Conservation (phyloP, 2,888 invertebrate species). For the Perizoma flavofasciatum region DNA sequence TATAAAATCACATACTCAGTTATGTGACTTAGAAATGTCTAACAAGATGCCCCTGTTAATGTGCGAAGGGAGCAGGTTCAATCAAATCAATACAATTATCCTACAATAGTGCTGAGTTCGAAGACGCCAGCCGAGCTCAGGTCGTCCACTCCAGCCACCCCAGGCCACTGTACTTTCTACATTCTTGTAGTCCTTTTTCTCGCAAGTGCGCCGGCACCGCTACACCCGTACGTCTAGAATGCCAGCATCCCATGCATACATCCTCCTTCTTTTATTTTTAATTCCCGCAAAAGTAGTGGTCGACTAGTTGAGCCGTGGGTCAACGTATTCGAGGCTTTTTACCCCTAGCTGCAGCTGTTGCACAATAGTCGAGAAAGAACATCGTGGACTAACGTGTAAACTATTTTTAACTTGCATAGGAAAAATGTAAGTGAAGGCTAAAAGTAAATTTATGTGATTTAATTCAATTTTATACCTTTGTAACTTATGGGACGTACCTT, state of each 20-base stretch:
- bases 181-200: conserved; percentile 61
- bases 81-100: conserved; percentile 31
- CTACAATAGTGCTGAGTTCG: conserved; percentile 38
- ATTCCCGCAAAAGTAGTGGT: conserved; percentile 72
- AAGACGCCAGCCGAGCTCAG: conserved; percentile 50
- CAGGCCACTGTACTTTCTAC: conserved; percentile 70
- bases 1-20: too few species aligned
- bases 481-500: too few species aligned
- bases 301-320: conserved; percentile 68
- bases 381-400: conserved; percentile 53
- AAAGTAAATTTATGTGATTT: conserved; percentile 25
- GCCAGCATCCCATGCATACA: conserved; percentile 65
- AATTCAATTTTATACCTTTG: too few species aligned
- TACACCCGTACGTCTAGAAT: conserved; percentile 66
- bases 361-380: conserved; percentile 77
- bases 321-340: conserved; percentile 76
- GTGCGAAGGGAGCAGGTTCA: conserved; percentile 13
- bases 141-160: conserved; percentile 56
- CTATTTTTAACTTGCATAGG: conserved; percentile 46
- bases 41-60: too few species aligned
- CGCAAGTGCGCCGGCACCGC: conserved; percentile 40
- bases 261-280: conserved; percentile 78
- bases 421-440: conserved; percentile 23
- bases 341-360: conserved; percentile 76
- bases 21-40: too few species aligned